Percentiles rank a stretch among this genome's conserved stretches.
Evolutionary conservation across 2,888 invertebrate species (phyloP).

Genomic region (Oscheius myriophilus): DNA sequence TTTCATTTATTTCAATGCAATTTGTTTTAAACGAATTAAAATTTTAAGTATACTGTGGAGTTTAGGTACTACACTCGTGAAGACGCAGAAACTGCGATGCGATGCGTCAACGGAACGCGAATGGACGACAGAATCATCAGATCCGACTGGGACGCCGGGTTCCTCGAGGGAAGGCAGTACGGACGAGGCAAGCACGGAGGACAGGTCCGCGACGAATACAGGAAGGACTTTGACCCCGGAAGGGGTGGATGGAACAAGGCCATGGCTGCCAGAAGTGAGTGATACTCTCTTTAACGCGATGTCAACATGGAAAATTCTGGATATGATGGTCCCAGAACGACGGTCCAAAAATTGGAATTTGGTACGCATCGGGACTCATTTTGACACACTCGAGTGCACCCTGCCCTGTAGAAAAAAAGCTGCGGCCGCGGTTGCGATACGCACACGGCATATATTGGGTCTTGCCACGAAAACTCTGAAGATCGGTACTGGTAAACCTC

Average conservation of each 20-base stretch:
- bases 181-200: slow-evolving; percentile 97
- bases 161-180: slow-evolving; percentile 95
- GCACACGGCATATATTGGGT: no score
- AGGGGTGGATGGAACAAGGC: slow-evolving; percentile 89
- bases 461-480: no score
- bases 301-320: no score
- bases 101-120: slow-evolving; percentile 83
- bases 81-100: slow-evolving; percentile 76
- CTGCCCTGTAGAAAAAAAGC: no score
- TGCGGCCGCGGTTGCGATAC: no score
- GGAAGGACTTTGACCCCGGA: slow-evolving; percentile 95
- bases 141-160: slow-evolving; percentile 99
- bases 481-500: no score
- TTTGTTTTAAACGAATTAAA: not conserved
- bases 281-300: no score
- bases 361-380: no score
- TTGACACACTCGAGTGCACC: no score
- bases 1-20: not conserved
- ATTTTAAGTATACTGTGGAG: not conserved
- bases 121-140: slow-evolving; percentile 95
- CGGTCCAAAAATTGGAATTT: no score
- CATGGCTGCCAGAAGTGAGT: slow-evolving; percentile 47
- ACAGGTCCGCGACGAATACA: slow-evolving; percentile 96
- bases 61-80: slow-evolving; percentile 74
- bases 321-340: no score